Evolutionary conservation across 2,888 invertebrate species (phyloP).

Genomic region (Phragmatobia fuliginosa): DNA sequence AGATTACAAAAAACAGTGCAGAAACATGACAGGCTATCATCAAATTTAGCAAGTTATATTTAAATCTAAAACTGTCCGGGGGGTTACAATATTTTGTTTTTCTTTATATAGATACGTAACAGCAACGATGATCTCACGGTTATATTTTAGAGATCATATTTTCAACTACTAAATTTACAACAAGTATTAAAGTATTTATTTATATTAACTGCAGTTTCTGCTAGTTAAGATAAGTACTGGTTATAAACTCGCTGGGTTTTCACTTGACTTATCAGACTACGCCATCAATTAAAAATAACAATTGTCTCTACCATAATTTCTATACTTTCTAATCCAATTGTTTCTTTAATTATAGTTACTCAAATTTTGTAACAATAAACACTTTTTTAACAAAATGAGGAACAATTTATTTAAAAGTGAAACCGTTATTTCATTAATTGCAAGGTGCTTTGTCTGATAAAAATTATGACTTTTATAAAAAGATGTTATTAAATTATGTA

Average conservation of each 20-base stretch:
- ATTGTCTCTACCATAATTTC: conserved; percentile 3
- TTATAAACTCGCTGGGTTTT: conserved; percentile 27
- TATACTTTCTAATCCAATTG: conserved; percentile 11
- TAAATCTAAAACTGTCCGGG: conserved; percentile 18
- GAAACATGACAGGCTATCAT: background rate
- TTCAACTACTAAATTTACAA: conserved; percentile 4
- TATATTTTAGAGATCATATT: conserved; percentile 25
- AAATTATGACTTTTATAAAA: background rate
- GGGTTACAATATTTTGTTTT: conserved; percentile 25
- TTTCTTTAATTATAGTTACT: background rate
- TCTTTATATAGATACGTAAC: conserved; percentile 14
- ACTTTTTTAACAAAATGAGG: background rate
- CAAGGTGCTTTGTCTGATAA: conserved; percentile 15
- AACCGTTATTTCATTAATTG: background rate
- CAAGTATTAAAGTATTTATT: conserved; percentile 15
- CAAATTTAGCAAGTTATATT: conserved; percentile 2
- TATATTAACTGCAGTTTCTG: background rate
- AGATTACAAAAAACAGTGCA: background rate
- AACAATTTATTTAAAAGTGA: background rate
- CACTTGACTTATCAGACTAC: conserved; percentile 11
- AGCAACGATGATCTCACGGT: conserved; percentile 38
- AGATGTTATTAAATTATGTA: no score
- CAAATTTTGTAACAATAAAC: background rate
- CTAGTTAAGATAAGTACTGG: conserved; percentile 9
- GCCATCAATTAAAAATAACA: background rate